A percentile compares a stretch with the other conserved stretches of the same genome.
Evolutionary conservation across 2,888 invertebrate species (phyloP).

Genomic region (Odontocerum albicorne): DNA sequence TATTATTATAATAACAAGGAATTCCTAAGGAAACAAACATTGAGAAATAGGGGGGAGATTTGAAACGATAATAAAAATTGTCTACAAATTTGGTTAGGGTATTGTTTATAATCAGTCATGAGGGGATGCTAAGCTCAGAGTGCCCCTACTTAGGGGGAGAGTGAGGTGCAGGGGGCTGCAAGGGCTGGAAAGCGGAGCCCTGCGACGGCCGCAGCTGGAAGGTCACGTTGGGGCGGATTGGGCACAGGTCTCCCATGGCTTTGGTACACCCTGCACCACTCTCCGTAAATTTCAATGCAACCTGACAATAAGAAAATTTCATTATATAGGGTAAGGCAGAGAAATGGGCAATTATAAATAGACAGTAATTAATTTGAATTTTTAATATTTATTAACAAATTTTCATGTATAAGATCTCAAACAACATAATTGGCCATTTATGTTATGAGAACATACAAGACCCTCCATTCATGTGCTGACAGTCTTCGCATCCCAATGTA

Average conservation of each 20-base stretch:
- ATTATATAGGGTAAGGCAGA: too few species aligned
- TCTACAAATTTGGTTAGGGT: conserved; percentile 29
- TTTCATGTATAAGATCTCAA: too few species aligned
- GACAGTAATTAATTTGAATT: too few species aligned
- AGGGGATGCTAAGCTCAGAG: conserved; percentile 29
- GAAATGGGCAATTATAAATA: too few species aligned
- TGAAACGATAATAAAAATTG: conserved; percentile 23
- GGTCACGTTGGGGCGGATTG: conserved; percentile 66
- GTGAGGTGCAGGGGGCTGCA: conserved; percentile 47
- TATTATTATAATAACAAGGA: conserved; percentile 28
- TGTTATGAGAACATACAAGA: too few species aligned
- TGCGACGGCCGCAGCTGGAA: conserved; percentile 79
- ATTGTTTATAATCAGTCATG: conserved; percentile 24
- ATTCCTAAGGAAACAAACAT: conserved; percentile 25
- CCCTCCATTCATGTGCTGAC: too few species aligned
- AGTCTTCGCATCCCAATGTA: too few species aligned
- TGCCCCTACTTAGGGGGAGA: conserved; percentile 26
- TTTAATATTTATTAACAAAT: too few species aligned
- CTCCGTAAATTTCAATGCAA: conserved; percentile 68
- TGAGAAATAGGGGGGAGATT: conserved; percentile 13
- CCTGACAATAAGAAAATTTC: conserved; percentile 41
- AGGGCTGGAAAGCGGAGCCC: conserved; percentile 79
- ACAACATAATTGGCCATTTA: too few species aligned
- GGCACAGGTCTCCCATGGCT: conserved; percentile 44
- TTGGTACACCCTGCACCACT: conserved; percentile 49